Conservation (phyloP, 1,140 invertebrate species). For the Lepidurus apus region DNA sequence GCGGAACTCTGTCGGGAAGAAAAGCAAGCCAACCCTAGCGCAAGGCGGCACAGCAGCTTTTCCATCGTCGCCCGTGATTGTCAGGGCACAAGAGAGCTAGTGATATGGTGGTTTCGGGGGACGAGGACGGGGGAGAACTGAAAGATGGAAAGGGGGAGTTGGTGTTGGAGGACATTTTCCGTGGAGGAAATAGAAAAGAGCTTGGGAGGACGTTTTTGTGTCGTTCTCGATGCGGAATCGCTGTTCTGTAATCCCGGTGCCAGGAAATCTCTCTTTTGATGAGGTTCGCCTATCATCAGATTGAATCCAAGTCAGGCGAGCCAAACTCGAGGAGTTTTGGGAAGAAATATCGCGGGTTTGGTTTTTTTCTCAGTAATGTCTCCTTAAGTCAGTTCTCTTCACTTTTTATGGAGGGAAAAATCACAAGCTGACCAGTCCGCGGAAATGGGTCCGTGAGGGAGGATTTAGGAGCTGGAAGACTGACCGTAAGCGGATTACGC, state of each 20-base stretch:
- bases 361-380: neutral
- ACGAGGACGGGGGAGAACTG: neutral
- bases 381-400: neutral
- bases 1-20: neutral
- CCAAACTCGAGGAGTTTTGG: neutral
- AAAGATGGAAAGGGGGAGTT: too few relatives aligned
- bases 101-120: neutral
- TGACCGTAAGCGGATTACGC: conserved; percentile 14
- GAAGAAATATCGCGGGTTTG: neutral
- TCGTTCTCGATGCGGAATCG: conserved; percentile 6
- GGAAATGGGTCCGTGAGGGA: neutral
- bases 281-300: conserved; percentile 21
- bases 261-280: conserved; percentile 22
- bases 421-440: neutral
- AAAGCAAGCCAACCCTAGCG: neutral
- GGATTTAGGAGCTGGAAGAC: neutral
- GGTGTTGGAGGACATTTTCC: neutral
- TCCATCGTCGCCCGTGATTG: conserved; percentile 9
- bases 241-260: conserved; percentile 13
- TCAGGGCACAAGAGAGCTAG: conserved; percentile 9
- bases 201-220: conserved; percentile 6
- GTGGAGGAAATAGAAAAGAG: neutral
- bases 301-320: conserved; percentile 18
- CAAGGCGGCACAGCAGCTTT: neutral
- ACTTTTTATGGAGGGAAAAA: neutral